Evolutionary conservation across 2,888 invertebrate species (phyloP), one percentile per base, ranked within the genome.

Genomic region (Andrena trimmerana): DNA sequence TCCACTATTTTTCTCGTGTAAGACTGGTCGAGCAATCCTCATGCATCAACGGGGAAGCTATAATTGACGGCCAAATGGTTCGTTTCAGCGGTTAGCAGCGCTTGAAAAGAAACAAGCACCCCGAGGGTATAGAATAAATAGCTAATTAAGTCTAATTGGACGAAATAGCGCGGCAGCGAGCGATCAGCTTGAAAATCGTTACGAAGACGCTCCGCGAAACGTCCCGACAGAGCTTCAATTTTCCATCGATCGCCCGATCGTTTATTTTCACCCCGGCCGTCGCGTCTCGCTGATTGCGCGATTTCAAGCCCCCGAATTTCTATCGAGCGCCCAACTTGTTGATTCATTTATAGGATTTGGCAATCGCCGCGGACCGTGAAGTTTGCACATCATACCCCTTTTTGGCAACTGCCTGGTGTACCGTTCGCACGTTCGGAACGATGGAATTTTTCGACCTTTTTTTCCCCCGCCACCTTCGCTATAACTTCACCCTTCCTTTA

Each of bases 321-420:
- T 77, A 82, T 83, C 83, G 83, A 78, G 63, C 83, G 74, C 73
- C 77, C 83, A 83, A 83, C 83, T 83, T 83, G 83, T 83, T 83
- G 83, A 83, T 83, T 83, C 83, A 77, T 83, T 83, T 83, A 83
- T 78, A 83, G 73, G 83, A 83, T 83, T 83, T 83, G 83, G 83
- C 83, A 83, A 83, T 83, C 77, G 77, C 54, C 66, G 27, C 48
- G 63, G 24, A 70, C 27, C 65, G 81, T 57, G 54, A 74, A 77
- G 73, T 83, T 83, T 73, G 69, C 83, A 78, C 83, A 31, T 74
- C 83, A 70, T 82, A 82, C 70, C 60, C 13, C 8, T 65, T 82
- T 82, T 70, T 75, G 83, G 68, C 82, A 72, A 65, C 69, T 63
- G 50, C 42, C 52, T 52, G 76, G n/a, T 57, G 36, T 54, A 71